Conservation (phyloP, 2,888 invertebrate species). For the Latrodectus elegans region DNA sequence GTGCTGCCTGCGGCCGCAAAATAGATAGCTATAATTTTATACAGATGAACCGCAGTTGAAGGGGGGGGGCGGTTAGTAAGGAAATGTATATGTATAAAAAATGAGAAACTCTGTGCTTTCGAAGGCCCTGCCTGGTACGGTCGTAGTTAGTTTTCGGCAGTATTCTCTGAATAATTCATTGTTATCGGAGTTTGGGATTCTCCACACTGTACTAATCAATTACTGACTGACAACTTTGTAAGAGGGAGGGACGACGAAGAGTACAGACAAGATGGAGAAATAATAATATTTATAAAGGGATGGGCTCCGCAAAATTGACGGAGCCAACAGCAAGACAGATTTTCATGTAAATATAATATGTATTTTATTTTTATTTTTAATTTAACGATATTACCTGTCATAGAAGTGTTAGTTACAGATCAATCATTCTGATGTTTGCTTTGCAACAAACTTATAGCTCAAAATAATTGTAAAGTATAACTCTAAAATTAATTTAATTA, state of each 20-base stretch:
- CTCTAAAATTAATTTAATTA: too few species aligned
- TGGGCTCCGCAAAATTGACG: constrained; percentile 29
- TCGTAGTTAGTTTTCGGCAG: constrained; percentile 47
- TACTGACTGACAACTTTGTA: constrained; percentile 54
- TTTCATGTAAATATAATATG: too few species aligned
- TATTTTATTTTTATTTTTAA: background rate
- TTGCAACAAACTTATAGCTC: too few species aligned
- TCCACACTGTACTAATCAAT: constrained; percentile 41
- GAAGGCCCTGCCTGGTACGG: too few species aligned
- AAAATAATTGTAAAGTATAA: too few species aligned
- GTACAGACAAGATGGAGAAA: constrained; percentile 11
- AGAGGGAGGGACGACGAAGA: background rate
- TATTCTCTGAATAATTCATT: constrained; percentile 58
- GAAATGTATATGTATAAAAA: constrained; percentile 21
- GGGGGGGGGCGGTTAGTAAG: background rate
- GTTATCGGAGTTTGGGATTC: constrained; percentile 54
- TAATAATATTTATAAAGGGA: constrained; percentile 57
- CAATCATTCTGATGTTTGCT: too few species aligned
- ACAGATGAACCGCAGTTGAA: constrained; percentile 40
- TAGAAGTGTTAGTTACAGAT: too few species aligned
- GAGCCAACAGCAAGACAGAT: too few species aligned
- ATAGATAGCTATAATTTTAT: constrained; percentile 62
- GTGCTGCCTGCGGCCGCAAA: constrained; percentile 23
- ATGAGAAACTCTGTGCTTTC: background rate
- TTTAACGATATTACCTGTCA: too few species aligned